A percentile compares a stretch with the other conserved stretches of the same genome.
Evolutionary conservation across 2,797 vertebrate species (phyloP).

Genomic region (Morelia viridis): DNA sequence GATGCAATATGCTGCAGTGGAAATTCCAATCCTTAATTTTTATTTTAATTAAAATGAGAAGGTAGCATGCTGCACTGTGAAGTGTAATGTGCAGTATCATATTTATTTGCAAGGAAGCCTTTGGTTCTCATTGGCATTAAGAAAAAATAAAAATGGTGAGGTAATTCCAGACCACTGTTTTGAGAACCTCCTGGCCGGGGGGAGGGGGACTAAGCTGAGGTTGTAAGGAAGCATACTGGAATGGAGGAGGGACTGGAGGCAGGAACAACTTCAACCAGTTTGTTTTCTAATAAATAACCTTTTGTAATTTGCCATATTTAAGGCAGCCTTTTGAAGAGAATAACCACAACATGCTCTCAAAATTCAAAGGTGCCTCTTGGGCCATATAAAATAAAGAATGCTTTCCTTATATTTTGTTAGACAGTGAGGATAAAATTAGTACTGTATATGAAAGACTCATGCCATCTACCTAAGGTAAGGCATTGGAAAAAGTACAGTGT

Average conservation of each 20-base stretch:
- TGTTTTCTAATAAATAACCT: neutral
- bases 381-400: neutral
- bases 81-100: neutral
- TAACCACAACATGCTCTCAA: neutral
- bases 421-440: neutral
- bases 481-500: neutral
- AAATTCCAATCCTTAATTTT: neutral
- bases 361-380: neutral
- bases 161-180: neutral
- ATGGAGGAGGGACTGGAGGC: neutral
- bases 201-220: neutral
- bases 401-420: neutral
- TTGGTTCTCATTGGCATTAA: neutral
- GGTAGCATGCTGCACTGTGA: neutral
- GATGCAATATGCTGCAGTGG: neutral
- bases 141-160: neutral
- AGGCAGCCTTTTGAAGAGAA: neutral
- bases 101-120: neutral
- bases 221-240: neutral
- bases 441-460: too few relatives aligned
- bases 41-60: neutral
- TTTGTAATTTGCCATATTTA: neutral
- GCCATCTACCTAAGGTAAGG: too few relatives aligned
- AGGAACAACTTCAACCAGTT: neutral
- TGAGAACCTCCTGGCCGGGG: neutral